A percentile compares a stretch with the other conserved stretches of the same genome.
Conservation (phyloP, 1,140 invertebrate species). For the Vollenhovia emeryi region DNA sequence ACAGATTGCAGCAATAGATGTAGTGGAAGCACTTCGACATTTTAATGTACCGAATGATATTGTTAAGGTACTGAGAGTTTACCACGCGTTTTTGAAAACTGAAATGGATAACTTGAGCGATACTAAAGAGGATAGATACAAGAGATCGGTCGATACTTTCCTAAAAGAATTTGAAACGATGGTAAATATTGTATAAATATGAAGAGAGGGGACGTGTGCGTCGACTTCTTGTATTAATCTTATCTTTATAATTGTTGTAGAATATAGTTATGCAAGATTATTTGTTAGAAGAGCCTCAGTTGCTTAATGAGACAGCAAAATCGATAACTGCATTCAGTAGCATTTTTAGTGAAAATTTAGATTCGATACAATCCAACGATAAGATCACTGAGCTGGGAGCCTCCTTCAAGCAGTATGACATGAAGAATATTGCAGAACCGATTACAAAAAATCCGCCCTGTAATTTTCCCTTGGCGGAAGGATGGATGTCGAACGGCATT, state of each 20-base stretch:
- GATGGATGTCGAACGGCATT: constrained; percentile 78
- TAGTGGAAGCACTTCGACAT: constrained; percentile 70
- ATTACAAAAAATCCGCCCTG: background rate
- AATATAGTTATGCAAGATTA: constrained; percentile 7
- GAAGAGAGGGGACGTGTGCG: background rate
- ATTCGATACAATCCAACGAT: background rate
- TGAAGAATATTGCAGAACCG: constrained; percentile 49
- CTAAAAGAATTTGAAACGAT: constrained; percentile 62
- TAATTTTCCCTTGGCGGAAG: constrained; percentile 21
- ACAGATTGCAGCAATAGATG: constrained; percentile 52
- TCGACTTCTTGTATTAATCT: background rate
- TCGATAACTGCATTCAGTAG: constrained; percentile 57
- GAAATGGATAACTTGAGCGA: background rate
- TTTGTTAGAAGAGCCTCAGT: constrained; percentile 2
- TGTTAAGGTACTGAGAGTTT: constrained; percentile 73
- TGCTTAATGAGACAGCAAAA: constrained; percentile 14
- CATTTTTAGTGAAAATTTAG: constrained; percentile 14
- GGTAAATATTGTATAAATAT: constrained; percentile 59
- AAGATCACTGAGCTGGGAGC: constrained; percentile 39
- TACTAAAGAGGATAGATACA: background rate
- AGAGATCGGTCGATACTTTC: constrained; percentile 51
- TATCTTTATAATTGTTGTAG: constrained; percentile 36
- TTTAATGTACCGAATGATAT: constrained; percentile 75
- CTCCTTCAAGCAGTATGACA: constrained; percentile 46
- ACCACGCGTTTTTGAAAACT: constrained; percentile 70